phyloP scores from a whole-genome alignment of 2,888 invertebrate species.

The Phaedon cochleariae region DNA sequence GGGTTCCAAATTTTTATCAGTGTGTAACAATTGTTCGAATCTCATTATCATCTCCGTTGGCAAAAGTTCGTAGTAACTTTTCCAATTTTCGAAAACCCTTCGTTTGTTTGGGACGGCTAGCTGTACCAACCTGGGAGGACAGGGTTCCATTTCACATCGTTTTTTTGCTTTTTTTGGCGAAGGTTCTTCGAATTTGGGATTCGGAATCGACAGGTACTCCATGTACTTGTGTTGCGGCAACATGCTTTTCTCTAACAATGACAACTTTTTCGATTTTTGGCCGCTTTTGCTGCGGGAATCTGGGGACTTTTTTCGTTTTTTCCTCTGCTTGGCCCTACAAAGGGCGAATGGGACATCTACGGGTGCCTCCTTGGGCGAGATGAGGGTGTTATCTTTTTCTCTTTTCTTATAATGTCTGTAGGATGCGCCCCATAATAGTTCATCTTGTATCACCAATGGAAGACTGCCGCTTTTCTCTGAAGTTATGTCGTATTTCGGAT shows the following conservation, averaged over 20 bases:
- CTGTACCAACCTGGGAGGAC: conserved; percentile 53
- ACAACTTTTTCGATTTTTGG: conserved; percentile 32
- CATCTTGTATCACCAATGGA: conserved; percentile 31
- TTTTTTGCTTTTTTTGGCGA: conserved; percentile 30
- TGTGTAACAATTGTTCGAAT: conserved; percentile 52
- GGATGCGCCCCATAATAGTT: conserved; percentile 38
- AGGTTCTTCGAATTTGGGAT: conserved; percentile 32
- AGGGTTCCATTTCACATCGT: conserved; percentile 46
- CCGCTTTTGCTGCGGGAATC: background rate
- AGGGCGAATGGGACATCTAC: conserved; percentile 39
- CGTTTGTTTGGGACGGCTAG: conserved; percentile 52
- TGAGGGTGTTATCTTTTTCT: conserved; percentile 24
- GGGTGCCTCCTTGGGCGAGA: conserved; percentile 36
- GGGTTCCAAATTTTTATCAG: conserved; percentile 52
- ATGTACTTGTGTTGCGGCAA: conserved; percentile 50
- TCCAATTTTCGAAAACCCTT: conserved; percentile 52
- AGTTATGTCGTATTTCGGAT: conserved; percentile 18
- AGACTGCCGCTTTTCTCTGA: background rate
- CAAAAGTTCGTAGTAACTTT: conserved; percentile 45
- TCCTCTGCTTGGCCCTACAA: conserved; percentile 30
- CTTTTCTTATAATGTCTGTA: conserved; percentile 37
- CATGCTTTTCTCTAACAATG: conserved; percentile 43
- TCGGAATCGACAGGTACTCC: conserved; percentile 47
- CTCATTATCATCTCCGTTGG: conserved; percentile 48
- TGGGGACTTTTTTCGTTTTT: conserved; percentile 26